Percentiles rank a stretch among this genome's conserved stretches.
phyloP scores from a whole-genome alignment of 2,888 invertebrate species.

The Pseudococcus longispinus region DNA sequence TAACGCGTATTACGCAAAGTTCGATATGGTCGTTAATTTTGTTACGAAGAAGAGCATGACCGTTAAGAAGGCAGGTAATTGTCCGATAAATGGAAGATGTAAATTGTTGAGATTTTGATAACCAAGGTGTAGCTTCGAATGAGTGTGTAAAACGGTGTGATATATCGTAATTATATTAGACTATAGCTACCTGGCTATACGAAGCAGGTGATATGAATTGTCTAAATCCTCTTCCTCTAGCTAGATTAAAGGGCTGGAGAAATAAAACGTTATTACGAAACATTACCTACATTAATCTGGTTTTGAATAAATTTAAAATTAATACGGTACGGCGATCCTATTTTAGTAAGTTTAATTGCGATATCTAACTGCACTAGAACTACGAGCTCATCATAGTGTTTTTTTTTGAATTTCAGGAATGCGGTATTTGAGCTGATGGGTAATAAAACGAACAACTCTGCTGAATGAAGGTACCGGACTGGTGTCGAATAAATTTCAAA shows the following conservation, averaged over 20 bases:
- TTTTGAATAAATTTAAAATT: slow-evolving; percentile 31
- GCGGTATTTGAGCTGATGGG: not conserved
- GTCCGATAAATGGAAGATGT: not conserved
- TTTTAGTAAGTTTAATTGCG: not conserved
- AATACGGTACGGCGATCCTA: slow-evolving; percentile 8
- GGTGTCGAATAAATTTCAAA: slow-evolving; percentile 35
- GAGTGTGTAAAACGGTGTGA: not conserved
- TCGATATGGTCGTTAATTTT: slow-evolving; percentile 22
- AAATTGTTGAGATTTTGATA: not conserved
- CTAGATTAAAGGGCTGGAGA: not conserved
- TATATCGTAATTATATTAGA: not conserved
- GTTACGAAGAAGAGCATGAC: slow-evolving; percentile 29
- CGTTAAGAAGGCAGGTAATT: slow-evolving; percentile 3
- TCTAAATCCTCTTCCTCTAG: not conserved
- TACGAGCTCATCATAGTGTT: not conserved
- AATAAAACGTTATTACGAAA: slow-evolving; percentile 27
- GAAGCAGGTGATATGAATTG: not conserved
- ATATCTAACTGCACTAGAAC: not conserved
- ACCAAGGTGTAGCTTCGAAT: not conserved
- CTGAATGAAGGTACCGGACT: not conserved
- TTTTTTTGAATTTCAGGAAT: not conserved
- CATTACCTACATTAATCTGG: slow-evolving; percentile 33
- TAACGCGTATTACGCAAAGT: slow-evolving; percentile 16
- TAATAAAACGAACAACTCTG: slow-evolving; percentile 13
- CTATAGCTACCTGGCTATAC: not conserved